Conservation (phyloP, 2,113 vertebrate species). For the Ochotona curzoniae region DNA sequence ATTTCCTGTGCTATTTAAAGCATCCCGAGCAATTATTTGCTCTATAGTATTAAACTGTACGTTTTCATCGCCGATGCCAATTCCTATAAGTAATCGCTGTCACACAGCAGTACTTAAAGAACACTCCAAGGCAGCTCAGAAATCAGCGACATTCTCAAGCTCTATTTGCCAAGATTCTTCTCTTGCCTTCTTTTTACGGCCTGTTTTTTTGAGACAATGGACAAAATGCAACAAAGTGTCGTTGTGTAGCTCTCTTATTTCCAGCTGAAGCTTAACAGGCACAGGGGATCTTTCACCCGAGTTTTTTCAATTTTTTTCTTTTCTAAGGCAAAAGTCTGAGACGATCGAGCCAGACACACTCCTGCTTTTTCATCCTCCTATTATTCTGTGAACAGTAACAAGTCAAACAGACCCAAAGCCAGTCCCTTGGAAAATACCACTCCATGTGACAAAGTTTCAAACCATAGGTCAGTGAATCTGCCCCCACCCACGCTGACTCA, state of each 20-base stretch:
- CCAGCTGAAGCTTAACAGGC: conserved; percentile 26
- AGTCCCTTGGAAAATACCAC: not conserved
- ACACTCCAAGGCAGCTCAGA: conserved; percentile 63
- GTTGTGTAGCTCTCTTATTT: conserved; percentile 46
- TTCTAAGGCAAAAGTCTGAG: not conserved
- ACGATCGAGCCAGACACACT: not conserved
- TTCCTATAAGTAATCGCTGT: conserved; percentile 76
- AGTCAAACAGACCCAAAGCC: not conserved
- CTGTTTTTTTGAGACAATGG: conserved; percentile 42
- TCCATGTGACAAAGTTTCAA: not conserved
- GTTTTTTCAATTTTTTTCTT: not conserved
- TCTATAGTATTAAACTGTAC: conserved; percentile 82
- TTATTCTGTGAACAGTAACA: not conserved
- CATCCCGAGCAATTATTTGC: conserved; percentile 83
- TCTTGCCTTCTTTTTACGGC: conserved; percentile 67
- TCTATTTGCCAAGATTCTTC: conserved; percentile 61
- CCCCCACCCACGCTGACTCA: not conserved
- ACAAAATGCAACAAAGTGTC: conserved; percentile 64
- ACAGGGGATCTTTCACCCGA: not conserved
- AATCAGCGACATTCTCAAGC: conserved; percentile 35
- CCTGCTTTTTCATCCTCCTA: not conserved
- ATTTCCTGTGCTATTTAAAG: conserved; percentile 87
- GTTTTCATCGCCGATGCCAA: conserved; percentile 81
- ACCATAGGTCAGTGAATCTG: not conserved
- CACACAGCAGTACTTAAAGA: conserved; percentile 67